These are phyloP conservation scores for Otis tarda DNA, from an alignment of 2,113 vertebrate species.

Conservation along the genomic window DNA sequence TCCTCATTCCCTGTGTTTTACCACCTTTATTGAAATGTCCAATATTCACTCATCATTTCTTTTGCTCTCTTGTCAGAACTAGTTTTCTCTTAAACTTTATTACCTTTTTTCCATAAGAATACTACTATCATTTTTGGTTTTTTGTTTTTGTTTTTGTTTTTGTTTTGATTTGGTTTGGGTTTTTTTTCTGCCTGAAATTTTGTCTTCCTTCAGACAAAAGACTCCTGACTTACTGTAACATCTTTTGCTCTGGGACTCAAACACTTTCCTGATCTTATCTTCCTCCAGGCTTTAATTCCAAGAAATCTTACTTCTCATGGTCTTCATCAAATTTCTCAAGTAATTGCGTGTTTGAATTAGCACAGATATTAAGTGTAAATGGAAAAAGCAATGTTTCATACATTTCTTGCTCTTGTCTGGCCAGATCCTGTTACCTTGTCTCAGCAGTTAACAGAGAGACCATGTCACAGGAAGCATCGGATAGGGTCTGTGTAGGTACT, in stretches of 20 bases:
- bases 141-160: no score
- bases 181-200: neutral
- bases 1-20: neutral
- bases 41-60: neutral
- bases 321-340: neutral
- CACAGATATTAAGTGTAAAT: neutral
- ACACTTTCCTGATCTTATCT: neutral
- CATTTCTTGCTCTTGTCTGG: neutral
- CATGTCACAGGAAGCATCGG: neutral
- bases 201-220: neutral
- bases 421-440: neutral
- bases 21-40: neutral
- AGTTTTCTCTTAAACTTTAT: neutral
- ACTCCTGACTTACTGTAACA: neutral
- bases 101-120: neutral
- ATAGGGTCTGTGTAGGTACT: neutral
- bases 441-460: neutral
- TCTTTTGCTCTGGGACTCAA: neutral
- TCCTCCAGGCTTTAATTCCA: neutral
- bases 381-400: neutral
- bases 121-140: neutral
- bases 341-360: neutral
- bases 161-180: no score
- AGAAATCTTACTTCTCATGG: neutral
- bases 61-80: neutral